phyloP scores from a whole-genome alignment of 2,888 invertebrate species.

The Chymomyza fuscimana region DNA sequence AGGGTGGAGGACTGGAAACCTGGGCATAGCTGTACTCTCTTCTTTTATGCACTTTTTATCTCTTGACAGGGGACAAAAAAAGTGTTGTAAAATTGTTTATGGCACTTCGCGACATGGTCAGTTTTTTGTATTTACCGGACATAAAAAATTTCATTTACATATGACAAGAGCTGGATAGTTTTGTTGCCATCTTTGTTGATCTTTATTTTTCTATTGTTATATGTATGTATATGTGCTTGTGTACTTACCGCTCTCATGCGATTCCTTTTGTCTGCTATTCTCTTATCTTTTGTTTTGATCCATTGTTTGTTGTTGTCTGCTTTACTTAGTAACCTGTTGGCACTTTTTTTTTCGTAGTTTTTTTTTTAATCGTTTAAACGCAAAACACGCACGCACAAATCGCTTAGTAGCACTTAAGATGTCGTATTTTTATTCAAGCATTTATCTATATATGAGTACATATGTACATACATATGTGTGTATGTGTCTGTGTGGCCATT shows the following conservation, averaged over 20 bases:
- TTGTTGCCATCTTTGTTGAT: not conserved
- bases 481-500: conserved; percentile 31
- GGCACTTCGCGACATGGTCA: conserved; percentile 69
- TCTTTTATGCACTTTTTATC: conserved; percentile 71
- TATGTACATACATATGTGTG: not conserved
- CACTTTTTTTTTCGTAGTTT: conserved; percentile 7
- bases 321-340: conserved; percentile 58
- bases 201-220: not conserved
- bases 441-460: not conserved
- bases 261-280: too few species aligned
- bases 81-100: conserved; percentile 72
- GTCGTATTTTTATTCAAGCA: not conserved
- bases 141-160: conserved; percentile 15
- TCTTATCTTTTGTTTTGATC: not conserved
- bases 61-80: conserved; percentile 57
- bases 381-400: not conserved
- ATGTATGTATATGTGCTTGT: too few species aligned
- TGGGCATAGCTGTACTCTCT: not conserved
- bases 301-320: not conserved
- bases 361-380: conserved; percentile 23
- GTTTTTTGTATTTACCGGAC: conserved; percentile 39
- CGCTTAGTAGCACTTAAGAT: not conserved
- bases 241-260: not conserved
- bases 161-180: not conserved
- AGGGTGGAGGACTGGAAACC: not conserved